These are phyloP conservation scores for Drosophila sucinea DNA, from an alignment of 1,140 invertebrate genomes.

Conservation along the genomic window DNA sequence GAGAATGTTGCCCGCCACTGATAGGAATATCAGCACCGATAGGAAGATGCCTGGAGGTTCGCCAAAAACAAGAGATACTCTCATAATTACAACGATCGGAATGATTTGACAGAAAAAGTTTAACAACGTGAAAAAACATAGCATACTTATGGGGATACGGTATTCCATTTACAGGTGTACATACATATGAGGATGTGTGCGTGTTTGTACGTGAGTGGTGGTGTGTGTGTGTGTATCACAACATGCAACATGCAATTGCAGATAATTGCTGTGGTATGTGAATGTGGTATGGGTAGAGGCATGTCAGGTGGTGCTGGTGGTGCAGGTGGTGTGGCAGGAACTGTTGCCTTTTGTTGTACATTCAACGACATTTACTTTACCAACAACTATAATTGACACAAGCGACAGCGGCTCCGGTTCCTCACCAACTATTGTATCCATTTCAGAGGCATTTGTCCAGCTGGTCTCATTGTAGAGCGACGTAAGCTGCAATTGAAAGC, in stretches of 20 bases:
- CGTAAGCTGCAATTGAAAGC: conserved; percentile 67
- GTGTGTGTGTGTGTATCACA: conserved; percentile 21
- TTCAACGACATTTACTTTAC: conserved; percentile 86
- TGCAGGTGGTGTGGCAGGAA: conserved; percentile 18
- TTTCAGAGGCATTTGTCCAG: conserved; percentile 82
- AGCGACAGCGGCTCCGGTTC: conserved; percentile 88
- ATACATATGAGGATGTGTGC: background rate
- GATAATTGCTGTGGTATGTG: conserved; percentile 52
- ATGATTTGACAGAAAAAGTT: conserved; percentile 20
- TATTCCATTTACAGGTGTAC: conserved; percentile 6
- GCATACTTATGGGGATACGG: conserved; percentile 60
- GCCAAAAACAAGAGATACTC: conserved; percentile 48
- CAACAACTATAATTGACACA: conserved; percentile 89
- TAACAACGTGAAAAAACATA: conserved; percentile 53
- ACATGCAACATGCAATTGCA: conserved; percentile 61
- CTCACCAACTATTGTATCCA: conserved; percentile 86
- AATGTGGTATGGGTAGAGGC: conserved; percentile 8
- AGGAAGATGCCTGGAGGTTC: conserved; percentile 90
- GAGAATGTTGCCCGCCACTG: conserved; percentile 96
- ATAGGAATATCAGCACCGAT: conserved; percentile 94
- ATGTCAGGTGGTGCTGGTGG: conserved; percentile 22
- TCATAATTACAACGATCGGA: conserved; percentile 30
- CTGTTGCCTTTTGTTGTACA: conserved; percentile 56
- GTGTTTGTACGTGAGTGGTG: conserved; percentile 13
- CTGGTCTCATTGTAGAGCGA: conserved; percentile 82